A percentile compares a stretch with the other conserved stretches of the same genome.
These are phyloP conservation scores for Cetoscarus ocellatus DNA, from an alignment of 2,797 vertebrate species.

Conservation along the genomic window DNA sequence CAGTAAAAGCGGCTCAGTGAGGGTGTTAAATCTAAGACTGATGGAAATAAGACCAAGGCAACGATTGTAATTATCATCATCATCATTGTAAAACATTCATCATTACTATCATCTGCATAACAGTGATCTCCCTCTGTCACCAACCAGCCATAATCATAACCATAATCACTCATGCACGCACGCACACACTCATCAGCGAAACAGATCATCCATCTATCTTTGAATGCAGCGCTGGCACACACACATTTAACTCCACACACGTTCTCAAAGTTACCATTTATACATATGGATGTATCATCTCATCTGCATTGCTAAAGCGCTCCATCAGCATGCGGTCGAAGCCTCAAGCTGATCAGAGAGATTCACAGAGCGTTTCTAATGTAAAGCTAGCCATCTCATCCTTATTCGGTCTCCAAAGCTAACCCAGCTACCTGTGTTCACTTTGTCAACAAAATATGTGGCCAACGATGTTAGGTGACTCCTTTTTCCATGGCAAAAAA, in stretches of 20 bases:
- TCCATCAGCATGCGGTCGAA: conserved; percentile 26
- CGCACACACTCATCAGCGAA: conserved; percentile 22
- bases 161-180: conserved; percentile 41
- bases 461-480: too few relatives aligned
- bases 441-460: too few relatives aligned
- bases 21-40: conserved; percentile 69
- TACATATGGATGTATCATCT: conserved; percentile 60
- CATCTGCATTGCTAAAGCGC: conserved; percentile 55
- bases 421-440: conserved; percentile 9
- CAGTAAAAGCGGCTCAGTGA: conserved; percentile 38
- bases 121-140: conserved; percentile 63
- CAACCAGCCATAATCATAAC: conserved; percentile 64
- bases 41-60: conserved; percentile 65
- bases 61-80: conserved; percentile 74
- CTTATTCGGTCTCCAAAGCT: conserved; percentile 30
- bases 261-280: conserved; percentile 41
- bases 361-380: conserved; percentile 33
- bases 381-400: conserved; percentile 32
- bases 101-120: conserved; percentile 74
- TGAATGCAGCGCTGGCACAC: conserved; percentile 16
- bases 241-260: conserved; percentile 1
- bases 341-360: conserved; percentile 52
- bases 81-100: conserved; percentile 78
- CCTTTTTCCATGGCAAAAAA: too few relatives aligned
- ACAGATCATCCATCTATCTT: conserved; percentile 20